Evolutionary conservation across 2,888 invertebrate genomes (phyloP), one percentile per base, ranked within the genome.

Genomic region (Trissonchulus sp.): DNA sequence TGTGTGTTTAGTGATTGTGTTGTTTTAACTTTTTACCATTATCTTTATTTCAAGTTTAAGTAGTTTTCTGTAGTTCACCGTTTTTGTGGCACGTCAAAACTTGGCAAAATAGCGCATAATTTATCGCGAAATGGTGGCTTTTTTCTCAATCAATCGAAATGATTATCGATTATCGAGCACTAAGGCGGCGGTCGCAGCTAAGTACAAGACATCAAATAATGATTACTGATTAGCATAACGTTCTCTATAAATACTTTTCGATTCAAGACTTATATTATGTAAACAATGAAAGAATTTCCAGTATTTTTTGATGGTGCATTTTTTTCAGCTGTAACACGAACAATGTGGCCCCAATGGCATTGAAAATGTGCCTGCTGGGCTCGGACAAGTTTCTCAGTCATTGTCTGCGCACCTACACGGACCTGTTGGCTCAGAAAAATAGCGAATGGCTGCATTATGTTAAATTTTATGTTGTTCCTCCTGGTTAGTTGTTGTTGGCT

Each of bases 401-500:
- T 60, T 62, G 65, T 34, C 68, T 77, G 23, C 48, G 71, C 3
- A 37, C 65, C 18, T 77, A 76, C 68, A 68, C 68, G 1, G 77
- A 77, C n/a, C 48, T 75, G 28, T 71, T 77, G 23, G 73, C 77
- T 2, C 82, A 83, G 74, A 84, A 83, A 75, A 79, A 80, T 23
- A 78, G 81, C 74, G 81, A 81, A 18, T 83, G 81, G 81, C 78
- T 83, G 48, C 78, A 79, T 72, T 82, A 82, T 75, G 77, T 84
- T 18, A 77, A 82, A 37, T 84, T 83, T 76, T 78, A 79, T 3
- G 63, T 83, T 3, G 77, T 84, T 37, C 68, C 68, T n/a, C 8
- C 68, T 15, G 68, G 68, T 65, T 15, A 34, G 28, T 15, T 8
- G 8, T 48, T 48, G 23, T 8, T 48, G 48, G n/a, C n/a, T n/a